Evolutionary conservation across 2,113 vertebrate genomes (phyloP).

Genomic region (Epinephelus cyanopodus): DNA sequence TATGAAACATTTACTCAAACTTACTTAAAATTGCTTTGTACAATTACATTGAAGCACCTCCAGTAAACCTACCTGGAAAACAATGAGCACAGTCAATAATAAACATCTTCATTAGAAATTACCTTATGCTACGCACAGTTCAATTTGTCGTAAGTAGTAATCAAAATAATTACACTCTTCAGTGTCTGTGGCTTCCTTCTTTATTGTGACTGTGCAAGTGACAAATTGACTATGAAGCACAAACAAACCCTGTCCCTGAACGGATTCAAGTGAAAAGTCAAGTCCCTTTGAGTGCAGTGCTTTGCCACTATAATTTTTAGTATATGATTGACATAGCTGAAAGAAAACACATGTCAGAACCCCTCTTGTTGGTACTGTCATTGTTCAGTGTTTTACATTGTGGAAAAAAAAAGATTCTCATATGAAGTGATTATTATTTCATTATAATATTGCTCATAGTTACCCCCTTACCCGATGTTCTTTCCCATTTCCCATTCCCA

Average conservation of each 20-base stretch:
- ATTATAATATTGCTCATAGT: not conserved
- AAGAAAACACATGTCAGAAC: not conserved
- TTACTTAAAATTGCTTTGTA: constrained; percentile 2
- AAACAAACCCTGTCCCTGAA: constrained; percentile 31
- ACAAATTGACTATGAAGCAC: constrained; percentile 45
- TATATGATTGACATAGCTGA: not conserved
- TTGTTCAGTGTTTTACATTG: not conserved
- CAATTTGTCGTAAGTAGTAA: constrained; percentile 43
- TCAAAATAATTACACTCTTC: constrained; percentile 60
- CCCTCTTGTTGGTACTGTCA: not conserved
- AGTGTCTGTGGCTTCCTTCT: constrained; percentile 24
- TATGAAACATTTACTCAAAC: not conserved
- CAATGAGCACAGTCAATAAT: constrained; percentile 27
- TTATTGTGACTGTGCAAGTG: constrained; percentile 30
- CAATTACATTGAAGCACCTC: constrained; percentile 7
- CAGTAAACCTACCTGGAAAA: constrained; percentile 8
- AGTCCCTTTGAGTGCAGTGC: not conserved
- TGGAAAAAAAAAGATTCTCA: not conserved
- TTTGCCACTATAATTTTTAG: constrained; percentile 7
- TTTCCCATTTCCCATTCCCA: no score
- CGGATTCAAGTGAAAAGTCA: constrained; percentile 34
- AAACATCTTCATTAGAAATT: constrained; percentile 35
- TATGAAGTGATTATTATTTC: not conserved
- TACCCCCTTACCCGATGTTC: not conserved
- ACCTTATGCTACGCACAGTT: constrained; percentile 33